Evolutionary conservation across 2,888 invertebrate species (phyloP).

Genomic region (Drosophila ustulata): DNA sequence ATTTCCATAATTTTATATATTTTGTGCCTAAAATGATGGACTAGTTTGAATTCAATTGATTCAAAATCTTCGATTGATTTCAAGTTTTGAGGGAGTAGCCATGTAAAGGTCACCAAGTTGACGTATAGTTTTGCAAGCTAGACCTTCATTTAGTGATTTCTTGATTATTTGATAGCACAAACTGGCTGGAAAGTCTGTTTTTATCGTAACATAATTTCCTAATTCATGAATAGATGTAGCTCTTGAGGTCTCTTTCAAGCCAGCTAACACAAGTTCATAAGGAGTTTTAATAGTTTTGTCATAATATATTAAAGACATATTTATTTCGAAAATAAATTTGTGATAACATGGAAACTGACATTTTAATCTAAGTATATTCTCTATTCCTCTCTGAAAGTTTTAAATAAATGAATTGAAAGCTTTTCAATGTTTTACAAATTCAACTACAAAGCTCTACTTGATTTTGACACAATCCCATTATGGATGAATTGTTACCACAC

Average conservation of each 20-base stretch:
- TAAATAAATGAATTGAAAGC: not conserved
- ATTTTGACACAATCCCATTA: not conserved
- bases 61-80: not conserved
- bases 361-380: not conserved
- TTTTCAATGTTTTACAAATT: not conserved
- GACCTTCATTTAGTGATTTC: conserved; percentile 22
- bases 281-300: conserved; percentile 40
- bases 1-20: too few relatives aligned
- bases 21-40: too few relatives aligned
- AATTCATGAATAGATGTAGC: conserved; percentile 19
- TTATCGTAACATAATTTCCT: conserved; percentile 17
- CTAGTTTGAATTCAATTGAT: not conserved
- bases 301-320: conserved; percentile 35
- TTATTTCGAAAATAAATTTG: not conserved
- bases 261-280: conserved; percentile 27
- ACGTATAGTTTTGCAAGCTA: conserved; percentile 22
- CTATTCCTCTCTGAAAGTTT: not conserved
- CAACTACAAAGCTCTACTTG: too few relatives aligned
- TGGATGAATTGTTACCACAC: not conserved
- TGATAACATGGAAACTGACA: not conserved
- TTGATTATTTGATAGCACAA: conserved; percentile 36
- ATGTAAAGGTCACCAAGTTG: conserved; percentile 25
- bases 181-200: conserved; percentile 30
- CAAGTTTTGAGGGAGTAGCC: conserved; percentile 6
- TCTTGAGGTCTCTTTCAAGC: conserved; percentile 4